These are phyloP conservation scores for Grammomys surdaster DNA, from an alignment of 2,113 vertebrate species.

Conservation along the genomic window DNA sequence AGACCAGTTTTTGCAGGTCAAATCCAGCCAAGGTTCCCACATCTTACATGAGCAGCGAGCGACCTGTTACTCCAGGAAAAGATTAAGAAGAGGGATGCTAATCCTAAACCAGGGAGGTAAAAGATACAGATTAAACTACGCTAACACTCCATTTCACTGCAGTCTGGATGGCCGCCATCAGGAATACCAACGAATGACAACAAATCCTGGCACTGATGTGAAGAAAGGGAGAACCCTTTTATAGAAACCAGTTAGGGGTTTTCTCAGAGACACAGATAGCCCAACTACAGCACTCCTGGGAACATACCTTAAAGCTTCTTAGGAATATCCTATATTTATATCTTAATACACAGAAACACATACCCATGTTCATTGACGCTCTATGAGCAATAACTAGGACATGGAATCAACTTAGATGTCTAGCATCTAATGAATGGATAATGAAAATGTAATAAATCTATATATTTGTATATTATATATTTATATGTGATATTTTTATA, in stretches of 20 bases:
- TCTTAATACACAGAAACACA: neutral
- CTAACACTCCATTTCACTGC: neutral
- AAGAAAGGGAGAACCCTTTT: neutral
- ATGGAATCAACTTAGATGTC: neutral
- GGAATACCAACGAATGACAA: neutral
- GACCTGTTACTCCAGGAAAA: neutral
- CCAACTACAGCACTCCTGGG: no score
- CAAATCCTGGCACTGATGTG: neutral
- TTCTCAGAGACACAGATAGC: neutral
- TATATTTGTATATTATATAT: no score
- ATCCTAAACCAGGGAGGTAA: neutral
- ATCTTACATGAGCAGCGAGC: neutral
- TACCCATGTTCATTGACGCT: neutral
- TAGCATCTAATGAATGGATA: neutral
- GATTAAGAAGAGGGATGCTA: neutral
- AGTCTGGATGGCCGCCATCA: neutral
- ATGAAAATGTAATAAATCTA: neutral
- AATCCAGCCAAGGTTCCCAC: neutral
- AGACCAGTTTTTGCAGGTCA: constrained; percentile 2
- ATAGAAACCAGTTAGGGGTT: neutral
- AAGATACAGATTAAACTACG: neutral
- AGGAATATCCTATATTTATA: neutral
- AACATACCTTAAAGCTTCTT: neutral
- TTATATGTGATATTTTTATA: no score
- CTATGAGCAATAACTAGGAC: neutral